phyloP scores from a whole-genome alignment of 1,140 invertebrate genomes.

The Bathynomus jamesi region DNA sequence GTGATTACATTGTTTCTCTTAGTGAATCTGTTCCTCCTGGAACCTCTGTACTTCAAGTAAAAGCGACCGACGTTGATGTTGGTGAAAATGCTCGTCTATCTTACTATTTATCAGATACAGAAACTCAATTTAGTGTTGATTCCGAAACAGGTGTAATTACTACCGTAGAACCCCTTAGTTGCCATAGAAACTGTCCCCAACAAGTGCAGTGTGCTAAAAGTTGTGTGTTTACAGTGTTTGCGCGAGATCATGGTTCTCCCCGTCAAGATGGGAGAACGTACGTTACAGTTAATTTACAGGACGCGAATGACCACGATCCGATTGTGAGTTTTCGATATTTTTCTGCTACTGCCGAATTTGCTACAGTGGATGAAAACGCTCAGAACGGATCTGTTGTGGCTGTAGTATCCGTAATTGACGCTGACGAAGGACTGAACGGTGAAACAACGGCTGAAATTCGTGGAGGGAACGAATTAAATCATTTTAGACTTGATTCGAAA shows the following conservation, averaged over 20 bases:
- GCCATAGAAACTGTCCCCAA: slow-evolving; percentile 58
- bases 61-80: slow-evolving; percentile 81
- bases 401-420: slow-evolving; percentile 82
- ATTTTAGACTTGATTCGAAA: slow-evolving; percentile 77
- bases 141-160: slow-evolving; percentile 77
- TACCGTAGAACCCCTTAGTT: slow-evolving; percentile 60
- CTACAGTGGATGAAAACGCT: slow-evolving; percentile 89
- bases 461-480: slow-evolving; percentile 79
- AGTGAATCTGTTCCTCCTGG: slow-evolving; percentile 84
- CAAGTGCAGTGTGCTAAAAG: slow-evolving; percentile 65
- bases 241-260: slow-evolving; percentile 81
- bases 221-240: slow-evolving; percentile 89
- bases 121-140: slow-evolving; percentile 79
- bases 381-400: slow-evolving; percentile 81
- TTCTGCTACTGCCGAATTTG: slow-evolving; percentile 66
- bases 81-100: slow-evolving; percentile 87
- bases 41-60: slow-evolving; percentile 78
- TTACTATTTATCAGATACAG: slow-evolving; percentile 80
- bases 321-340: slow-evolving; percentile 83
- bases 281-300: slow-evolving; percentile 85
- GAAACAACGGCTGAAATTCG: slow-evolving; percentile 73
- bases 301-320: slow-evolving; percentile 92
- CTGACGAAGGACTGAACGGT: slow-evolving; percentile 82
- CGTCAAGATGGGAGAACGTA: slow-evolving; percentile 85
- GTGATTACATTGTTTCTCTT: slow-evolving; percentile 80